phyloP scores from a whole-genome alignment of 2,888 invertebrate species.

The Hirtodrosophila trivittata region DNA sequence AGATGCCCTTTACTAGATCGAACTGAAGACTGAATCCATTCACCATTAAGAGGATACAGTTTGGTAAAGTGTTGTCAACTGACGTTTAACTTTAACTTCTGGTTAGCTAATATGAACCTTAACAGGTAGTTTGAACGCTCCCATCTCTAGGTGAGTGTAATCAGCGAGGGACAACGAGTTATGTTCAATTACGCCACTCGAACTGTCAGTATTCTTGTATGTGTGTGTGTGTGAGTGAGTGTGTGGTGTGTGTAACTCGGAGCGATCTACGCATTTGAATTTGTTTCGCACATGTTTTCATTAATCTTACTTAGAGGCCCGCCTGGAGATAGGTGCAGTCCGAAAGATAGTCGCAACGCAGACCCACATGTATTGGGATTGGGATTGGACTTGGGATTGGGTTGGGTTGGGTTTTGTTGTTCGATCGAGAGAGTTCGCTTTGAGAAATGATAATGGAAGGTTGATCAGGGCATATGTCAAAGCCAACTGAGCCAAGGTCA shows the following conservation, averaged over 20 bases:
- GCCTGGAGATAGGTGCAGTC: constrained; percentile 21
- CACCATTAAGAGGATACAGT: too few relatives aligned
- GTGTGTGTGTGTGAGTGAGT: constrained; percentile 12
- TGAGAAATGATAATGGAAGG: constrained; percentile 43
- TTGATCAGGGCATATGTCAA: constrained; percentile 56
- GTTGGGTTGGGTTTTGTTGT: background rate
- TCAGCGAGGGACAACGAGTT: constrained; percentile 72
- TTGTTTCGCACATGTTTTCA: constrained; percentile 76
- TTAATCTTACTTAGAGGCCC: constrained; percentile 64
- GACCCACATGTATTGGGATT: constrained; percentile 46
- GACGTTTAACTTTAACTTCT: too few relatives aligned
- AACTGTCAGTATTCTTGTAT: constrained; percentile 14
- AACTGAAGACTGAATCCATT: too few relatives aligned
- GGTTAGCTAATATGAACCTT: too few relatives aligned
- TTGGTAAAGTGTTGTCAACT: too few relatives aligned
- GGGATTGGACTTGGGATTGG: constrained; percentile 28
- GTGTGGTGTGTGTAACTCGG: constrained; percentile 41
- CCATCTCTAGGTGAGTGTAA: constrained; percentile 54
- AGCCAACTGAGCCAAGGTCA: constrained; percentile 50
- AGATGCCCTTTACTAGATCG: too few relatives aligned
- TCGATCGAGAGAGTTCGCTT: constrained; percentile 23
- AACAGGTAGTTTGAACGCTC: constrained; percentile 20
- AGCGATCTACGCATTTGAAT: constrained; percentile 70
- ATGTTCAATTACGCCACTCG: constrained; percentile 73
- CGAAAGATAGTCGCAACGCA: constrained; percentile 12